phyloP scores from a whole-genome alignment of 2,888 invertebrate species.

The Drosophila siamana region DNA sequence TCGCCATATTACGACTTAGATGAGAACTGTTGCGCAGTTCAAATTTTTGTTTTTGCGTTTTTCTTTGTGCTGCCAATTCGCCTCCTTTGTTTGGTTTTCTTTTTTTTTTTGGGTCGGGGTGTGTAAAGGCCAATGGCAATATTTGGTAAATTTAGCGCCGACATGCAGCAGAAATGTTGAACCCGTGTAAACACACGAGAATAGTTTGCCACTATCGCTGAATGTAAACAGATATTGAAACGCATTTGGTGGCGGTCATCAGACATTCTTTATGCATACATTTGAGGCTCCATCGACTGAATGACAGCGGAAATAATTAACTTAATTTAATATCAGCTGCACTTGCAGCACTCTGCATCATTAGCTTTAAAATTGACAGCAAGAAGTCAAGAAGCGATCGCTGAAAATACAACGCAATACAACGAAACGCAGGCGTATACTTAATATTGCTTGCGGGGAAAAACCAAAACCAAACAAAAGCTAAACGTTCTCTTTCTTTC shows the following conservation, averaged over 20 bases:
- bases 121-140: constrained; percentile 1
- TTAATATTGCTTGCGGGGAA: no score
- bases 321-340: constrained; percentile 6
- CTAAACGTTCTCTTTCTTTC: no score
- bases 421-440: no score
- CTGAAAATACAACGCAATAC: neutral
- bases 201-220: constrained; percentile 10
- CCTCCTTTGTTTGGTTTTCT: neutral
- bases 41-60: constrained; percentile 24
- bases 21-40: constrained; percentile 76
- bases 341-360: no score
- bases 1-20: constrained; percentile 7
- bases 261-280: neutral
- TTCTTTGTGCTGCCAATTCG: constrained; percentile 12
- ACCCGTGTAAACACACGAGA: constrained; percentile 6
- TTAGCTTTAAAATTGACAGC: neutral
- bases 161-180: constrained; percentile 9
- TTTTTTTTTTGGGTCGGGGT: neutral
- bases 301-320: constrained; percentile 33
- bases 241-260: constrained; percentile 8
- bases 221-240: constrained; percentile 35
- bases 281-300: constrained; percentile 3
- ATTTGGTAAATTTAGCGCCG: constrained; percentile 19
- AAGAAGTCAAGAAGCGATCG: neutral
- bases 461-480: no score